phyloP scores from a whole-genome alignment of 2,113 vertebrate species.

The Rhagologus leucostigma region DNA sequence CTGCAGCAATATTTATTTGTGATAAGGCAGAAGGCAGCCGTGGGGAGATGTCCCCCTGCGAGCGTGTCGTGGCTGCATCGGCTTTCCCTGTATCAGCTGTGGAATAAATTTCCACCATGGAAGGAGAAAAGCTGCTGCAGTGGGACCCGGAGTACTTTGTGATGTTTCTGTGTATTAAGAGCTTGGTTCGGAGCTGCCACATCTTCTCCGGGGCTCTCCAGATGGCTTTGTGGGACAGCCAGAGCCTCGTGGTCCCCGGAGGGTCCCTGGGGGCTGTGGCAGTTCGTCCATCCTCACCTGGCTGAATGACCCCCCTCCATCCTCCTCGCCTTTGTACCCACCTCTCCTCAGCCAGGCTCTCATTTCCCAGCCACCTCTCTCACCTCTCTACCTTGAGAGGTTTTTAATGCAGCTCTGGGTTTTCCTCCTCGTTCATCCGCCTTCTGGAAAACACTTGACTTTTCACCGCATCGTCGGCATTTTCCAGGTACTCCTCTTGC shows the following conservation, averaged over 20 bases:
- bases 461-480: not conserved
- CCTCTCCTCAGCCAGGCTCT: not conserved
- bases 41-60: accelerated
- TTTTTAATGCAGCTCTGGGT: not conserved
- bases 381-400: not conserved
- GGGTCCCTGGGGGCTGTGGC: accelerated
- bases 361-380: not conserved
- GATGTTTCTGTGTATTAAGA: not conserved
- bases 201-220: not conserved
- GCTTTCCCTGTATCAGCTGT: not conserved
- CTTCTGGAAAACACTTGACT: not conserved
- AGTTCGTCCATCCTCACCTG: not conserved
- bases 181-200: not conserved
- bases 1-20: not conserved
- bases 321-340: not conserved
- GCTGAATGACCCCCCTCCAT: not conserved
- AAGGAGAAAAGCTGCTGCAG: not conserved
- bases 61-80: not conserved
- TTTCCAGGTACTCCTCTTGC: not conserved
- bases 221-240: not conserved
- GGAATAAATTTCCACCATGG: not conserved
- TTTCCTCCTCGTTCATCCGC: not conserved
- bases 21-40: not conserved
- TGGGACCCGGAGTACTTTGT: accelerated
- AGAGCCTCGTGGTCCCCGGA: accelerated